A percentile compares a stretch with the other conserved stretches of the same genome.
phyloP scores from a whole-genome alignment of 2,888 invertebrate genomes.

The Gastrophysa polygoni region DNA sequence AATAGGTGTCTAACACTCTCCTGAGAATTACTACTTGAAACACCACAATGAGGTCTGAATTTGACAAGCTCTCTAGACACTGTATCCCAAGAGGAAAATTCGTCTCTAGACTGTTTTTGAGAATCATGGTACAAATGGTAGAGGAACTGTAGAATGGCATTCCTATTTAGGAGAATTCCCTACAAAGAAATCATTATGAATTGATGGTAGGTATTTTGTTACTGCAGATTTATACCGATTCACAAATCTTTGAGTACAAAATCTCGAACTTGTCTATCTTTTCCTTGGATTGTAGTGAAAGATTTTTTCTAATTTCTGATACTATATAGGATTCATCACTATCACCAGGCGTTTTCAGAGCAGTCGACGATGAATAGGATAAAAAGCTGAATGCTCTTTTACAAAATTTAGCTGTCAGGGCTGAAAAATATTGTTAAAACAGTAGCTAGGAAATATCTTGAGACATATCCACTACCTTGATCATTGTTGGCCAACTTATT shows the following conservation, averaged over 20 bases:
- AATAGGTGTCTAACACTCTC: conserved; percentile 46
- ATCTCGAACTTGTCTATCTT: conserved; percentile 51
- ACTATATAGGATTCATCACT: conserved; percentile 47
- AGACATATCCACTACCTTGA: conserved; percentile 37
- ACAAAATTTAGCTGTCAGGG: conserved; percentile 40
- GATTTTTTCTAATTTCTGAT: conserved; percentile 44
- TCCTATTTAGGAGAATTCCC: conserved; percentile 49
- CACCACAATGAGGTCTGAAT: conserved; percentile 34
- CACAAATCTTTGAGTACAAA: conserved; percentile 50
- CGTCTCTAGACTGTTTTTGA: conserved; percentile 23
- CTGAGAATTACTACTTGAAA: conserved; percentile 44
- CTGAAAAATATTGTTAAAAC: conserved; percentile 40
- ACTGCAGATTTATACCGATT: conserved; percentile 45
- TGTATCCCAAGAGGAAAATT: conserved; percentile 34
- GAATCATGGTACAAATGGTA: conserved; percentile 40
- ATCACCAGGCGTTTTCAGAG: conserved; percentile 30
- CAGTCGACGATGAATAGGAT: conserved; percentile 32
- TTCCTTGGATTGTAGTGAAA: conserved; percentile 42
- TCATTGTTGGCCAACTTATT: conserved; percentile 51
- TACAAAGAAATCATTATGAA: conserved; percentile 35
- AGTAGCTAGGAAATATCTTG: neutral
- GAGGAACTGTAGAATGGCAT: conserved; percentile 49
- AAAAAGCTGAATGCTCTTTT: conserved; percentile 45
- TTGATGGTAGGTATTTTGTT: neutral
- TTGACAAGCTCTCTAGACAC: conserved; percentile 45